These are phyloP conservation scores for Pasiphila rectangulata DNA, from an alignment of 2,888 invertebrate genomes.

Conservation along the genomic window DNA sequence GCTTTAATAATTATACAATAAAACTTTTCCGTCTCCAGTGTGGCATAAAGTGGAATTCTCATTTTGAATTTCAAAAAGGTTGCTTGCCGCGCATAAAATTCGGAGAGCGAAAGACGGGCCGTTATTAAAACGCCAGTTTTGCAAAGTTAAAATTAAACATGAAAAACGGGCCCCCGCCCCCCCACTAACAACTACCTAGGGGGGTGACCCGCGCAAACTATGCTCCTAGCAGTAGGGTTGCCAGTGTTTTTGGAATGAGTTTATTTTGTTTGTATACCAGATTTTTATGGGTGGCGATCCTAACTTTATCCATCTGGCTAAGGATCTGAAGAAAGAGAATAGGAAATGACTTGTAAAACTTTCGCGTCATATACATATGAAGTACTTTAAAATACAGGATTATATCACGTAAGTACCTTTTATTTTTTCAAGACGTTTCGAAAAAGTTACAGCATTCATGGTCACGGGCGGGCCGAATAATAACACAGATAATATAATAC, in stretches of 20 bases:
- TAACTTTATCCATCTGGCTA: too few relatives aligned
- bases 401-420: too few relatives aligned
- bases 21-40: constrained; percentile 65
- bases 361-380: too few relatives aligned
- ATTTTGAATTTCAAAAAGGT: constrained; percentile 65
- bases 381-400: too few relatives aligned
- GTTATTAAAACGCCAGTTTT: constrained; percentile 78
- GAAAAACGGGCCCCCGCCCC: constrained; percentile 65
- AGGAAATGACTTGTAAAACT: too few relatives aligned
- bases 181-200: constrained; percentile 37
- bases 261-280: not conserved
- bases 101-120: constrained; percentile 67
- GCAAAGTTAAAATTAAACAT: constrained; percentile 81
- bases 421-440: too few relatives aligned
- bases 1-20: constrained; percentile 65
- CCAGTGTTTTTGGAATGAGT: not conserved
- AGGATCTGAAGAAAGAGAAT: too few relatives aligned
- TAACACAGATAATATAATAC: too few relatives aligned
- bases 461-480: too few relatives aligned
- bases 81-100: constrained; percentile 63
- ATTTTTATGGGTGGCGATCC: not conserved
- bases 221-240: constrained; percentile 46
- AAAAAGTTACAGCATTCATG: too few relatives aligned
- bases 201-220: constrained; percentile 53
- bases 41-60: constrained; percentile 62